Evolutionary conservation across 2,888 invertebrate genomes (phyloP).

Genomic region (Cephus nigrinus): DNA sequence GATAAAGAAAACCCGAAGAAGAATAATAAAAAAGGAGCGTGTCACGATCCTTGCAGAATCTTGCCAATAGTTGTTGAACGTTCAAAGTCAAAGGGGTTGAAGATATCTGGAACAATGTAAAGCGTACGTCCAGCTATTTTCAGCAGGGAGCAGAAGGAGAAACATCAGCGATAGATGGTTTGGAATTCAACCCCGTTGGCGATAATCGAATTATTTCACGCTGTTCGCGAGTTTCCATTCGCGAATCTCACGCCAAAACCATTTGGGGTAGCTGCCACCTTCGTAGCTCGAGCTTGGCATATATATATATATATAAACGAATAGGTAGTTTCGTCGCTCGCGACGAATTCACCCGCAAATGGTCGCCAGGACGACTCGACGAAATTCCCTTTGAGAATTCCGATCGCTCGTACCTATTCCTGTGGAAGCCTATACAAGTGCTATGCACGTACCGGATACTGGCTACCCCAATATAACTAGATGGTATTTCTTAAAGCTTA

Average conservation of each 20-base stretch:
- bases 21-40: background rate
- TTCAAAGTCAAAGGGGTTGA: background rate
- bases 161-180: background rate
- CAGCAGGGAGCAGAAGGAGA: background rate
- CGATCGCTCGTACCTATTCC: background rate
- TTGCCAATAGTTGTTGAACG: background rate
- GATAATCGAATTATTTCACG: constrained; percentile 23
- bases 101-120: background rate
- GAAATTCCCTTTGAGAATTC: background rate
- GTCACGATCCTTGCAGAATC: background rate
- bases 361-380: background rate
- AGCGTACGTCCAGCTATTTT: background rate
- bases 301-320: background rate
- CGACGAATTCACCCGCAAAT: background rate
- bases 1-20: background rate
- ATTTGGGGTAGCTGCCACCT: background rate
- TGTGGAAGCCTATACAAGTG: background rate
- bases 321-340: background rate
- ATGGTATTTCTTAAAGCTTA: background rate
- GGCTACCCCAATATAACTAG: background rate
- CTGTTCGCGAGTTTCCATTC: constrained; percentile 18
- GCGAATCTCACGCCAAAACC: background rate
- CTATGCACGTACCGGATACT: background rate
- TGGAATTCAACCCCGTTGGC: constrained; percentile 7
- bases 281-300: background rate